A percentile compares a stretch with the other conserved stretches of the same genome.
Evolutionary conservation across 2,797 vertebrate species (phyloP).

Genomic region (Microcaecilia unicolor): DNA sequence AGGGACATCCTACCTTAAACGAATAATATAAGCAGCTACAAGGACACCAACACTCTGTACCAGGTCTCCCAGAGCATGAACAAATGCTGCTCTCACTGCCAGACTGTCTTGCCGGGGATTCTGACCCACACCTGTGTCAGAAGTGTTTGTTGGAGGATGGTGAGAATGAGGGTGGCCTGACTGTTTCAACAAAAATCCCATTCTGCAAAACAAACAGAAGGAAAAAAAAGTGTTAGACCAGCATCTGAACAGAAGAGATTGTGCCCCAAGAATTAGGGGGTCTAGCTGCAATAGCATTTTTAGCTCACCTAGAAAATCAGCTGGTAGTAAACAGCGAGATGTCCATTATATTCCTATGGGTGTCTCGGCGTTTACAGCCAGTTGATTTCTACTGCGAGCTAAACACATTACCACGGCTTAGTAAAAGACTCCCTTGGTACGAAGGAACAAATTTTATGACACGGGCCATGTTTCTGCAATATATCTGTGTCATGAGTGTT

Average conservation of each 20-base stretch:
- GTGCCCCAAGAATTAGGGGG: too few species aligned
- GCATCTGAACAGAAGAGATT: slow-evolving; percentile 13
- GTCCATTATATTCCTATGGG: too few species aligned
- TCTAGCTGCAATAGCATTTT: too few species aligned
- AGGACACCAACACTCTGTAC: slow-evolving; percentile 92
- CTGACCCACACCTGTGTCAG: slow-evolving; percentile 13
- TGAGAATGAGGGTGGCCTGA: slow-evolving; percentile 54
- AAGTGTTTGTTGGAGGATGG: slow-evolving; percentile 22
- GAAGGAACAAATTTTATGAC: too few species aligned
- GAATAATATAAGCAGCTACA: slow-evolving; percentile 87
- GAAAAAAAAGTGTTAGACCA: slow-evolving; percentile 32
- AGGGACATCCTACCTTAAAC: slow-evolving; percentile 76
- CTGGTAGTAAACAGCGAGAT: too few species aligned
- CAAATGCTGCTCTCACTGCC: slow-evolving; percentile 86
- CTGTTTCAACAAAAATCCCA: slow-evolving; percentile 94
- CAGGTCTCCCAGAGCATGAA: slow-evolving; percentile 89
- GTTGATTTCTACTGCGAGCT: too few species aligned
- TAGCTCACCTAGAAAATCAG: too few species aligned
- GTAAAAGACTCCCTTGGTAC: too few species aligned
- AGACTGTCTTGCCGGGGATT: slow-evolving; percentile 60
- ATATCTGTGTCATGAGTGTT: too few species aligned
- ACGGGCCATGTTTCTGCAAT: too few species aligned
- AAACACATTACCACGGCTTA: too few species aligned
- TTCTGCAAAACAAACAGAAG: slow-evolving; percentile 65
- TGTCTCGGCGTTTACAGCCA: too few species aligned